Percentiles rank a stretch among this genome's conserved stretches.
phyloP scores from a whole-genome alignment of 2,888 invertebrate genomes.

The Drosophila heteroneura region DNA sequence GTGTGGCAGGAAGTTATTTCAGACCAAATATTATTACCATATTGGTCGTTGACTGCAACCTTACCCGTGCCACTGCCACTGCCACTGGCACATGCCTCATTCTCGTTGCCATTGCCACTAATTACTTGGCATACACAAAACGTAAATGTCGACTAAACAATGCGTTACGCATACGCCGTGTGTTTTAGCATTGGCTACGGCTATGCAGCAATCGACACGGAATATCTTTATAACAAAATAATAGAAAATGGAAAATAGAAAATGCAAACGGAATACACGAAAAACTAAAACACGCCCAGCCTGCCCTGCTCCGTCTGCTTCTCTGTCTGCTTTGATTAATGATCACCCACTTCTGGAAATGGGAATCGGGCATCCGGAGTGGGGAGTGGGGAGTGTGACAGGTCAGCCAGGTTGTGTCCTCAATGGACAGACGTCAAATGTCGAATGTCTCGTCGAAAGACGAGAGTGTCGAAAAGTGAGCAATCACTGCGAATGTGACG shows the following conservation, averaged over 20 bases:
- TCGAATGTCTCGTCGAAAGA: slow-evolving; percentile 34
- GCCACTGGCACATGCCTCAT: neutral
- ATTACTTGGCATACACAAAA: slow-evolving; percentile 70
- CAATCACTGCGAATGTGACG: slow-evolving; percentile 77
- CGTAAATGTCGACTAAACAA: slow-evolving; percentile 48
- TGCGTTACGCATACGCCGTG: slow-evolving; percentile 54
- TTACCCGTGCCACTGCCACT: neutral
- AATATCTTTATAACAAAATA: slow-evolving; percentile 67
- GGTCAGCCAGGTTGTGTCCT: slow-evolving; percentile 41
- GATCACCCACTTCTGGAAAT: slow-evolving; percentile 44
- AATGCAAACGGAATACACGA: slow-evolving; percentile 62
- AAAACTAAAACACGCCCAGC: slow-evolving; percentile 56
- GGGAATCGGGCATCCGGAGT: slow-evolving; percentile 12
- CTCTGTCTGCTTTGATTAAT: slow-evolving; percentile 70
- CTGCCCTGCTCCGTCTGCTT: neutral
- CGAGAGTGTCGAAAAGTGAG: slow-evolving; percentile 77
- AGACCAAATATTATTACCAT: slow-evolving; percentile 64
- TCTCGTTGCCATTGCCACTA: slow-evolving; percentile 50
- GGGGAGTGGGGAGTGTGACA: slow-evolving; percentile 5
- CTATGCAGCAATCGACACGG: slow-evolving; percentile 60
- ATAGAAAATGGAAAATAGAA: slow-evolving; percentile 58
- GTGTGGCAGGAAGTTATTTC: slow-evolving; percentile 49
- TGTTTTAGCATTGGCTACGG: slow-evolving; percentile 6
- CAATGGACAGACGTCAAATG: slow-evolving; percentile 43
- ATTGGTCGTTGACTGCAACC: slow-evolving; percentile 19